These are phyloP conservation scores for Apamea sordens DNA, from an alignment of 2,888 invertebrate species.

Conservation along the genomic window DNA sequence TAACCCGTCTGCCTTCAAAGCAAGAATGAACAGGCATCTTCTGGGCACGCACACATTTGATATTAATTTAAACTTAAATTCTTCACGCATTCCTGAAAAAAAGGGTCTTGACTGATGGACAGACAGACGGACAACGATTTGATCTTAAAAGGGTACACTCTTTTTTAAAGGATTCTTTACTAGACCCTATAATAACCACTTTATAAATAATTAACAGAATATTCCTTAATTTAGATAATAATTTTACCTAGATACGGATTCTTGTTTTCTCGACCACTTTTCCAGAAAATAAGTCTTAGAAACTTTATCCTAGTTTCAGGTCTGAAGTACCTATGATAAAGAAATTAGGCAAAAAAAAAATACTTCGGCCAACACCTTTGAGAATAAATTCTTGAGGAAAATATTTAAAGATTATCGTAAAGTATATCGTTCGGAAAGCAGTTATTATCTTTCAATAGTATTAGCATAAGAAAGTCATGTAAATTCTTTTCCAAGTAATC, in stretches of 20 bases:
- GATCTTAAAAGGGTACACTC: too few species aligned
- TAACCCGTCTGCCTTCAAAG: too few species aligned
- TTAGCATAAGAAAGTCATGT: neutral
- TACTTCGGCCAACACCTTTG: conserved; percentile 10
- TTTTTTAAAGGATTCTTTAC: neutral
- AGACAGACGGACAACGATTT: too few species aligned
- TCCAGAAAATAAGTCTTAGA: neutral
- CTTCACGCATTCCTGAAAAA: too few species aligned
- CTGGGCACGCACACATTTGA: too few species aligned
- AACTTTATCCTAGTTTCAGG: conserved; percentile 17
- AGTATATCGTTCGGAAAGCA: conserved; percentile 1
- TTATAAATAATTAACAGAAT: neutral
- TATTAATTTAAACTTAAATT: too few species aligned
- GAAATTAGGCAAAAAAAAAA: conserved; percentile 19
- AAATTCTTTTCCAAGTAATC: neutral
- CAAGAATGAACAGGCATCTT: too few species aligned
- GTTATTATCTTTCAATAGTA: conserved; percentile 19
- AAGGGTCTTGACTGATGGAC: too few species aligned
- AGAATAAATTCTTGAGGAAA: conserved; percentile 21
- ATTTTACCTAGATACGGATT: neutral
- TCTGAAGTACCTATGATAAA: neutral
- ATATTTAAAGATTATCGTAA: conserved; percentile 10
- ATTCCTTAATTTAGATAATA: neutral
- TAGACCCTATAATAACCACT: too few species aligned
- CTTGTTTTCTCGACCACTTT: neutral